Base-by-base conservation (phyloP, 2,797 vertebrate genomes). In the Neoniphon sammara region DNA sequence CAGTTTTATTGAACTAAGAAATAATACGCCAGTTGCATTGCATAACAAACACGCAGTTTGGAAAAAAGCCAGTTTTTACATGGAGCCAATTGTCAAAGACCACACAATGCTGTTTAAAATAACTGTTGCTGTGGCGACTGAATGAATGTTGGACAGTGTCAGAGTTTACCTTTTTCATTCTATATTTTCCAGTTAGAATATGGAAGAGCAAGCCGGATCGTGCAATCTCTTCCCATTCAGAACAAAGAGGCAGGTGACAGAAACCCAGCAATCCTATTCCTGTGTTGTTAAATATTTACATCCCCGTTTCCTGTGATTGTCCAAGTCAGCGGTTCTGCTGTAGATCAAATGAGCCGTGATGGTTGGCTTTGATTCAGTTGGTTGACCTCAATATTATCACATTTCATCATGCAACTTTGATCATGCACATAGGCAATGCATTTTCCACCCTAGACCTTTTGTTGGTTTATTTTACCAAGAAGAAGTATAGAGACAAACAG, bases 201-300 rank as follows among this genome's bases (percentile, higher is more conserved):
- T 39, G 11, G 36, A 39, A 12, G 11, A 39, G 10, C 36, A 39
- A 39, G 36, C 36, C 36, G 36, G 36, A 57, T 30, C 25, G 14
- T 25, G 5, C 7, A 30, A 14, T 15, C 53, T 34, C 42, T 44
- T 44, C 2, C 14, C 14, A 11, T 44, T 15, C 3, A 49, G 27
- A 70, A 50, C 47, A 52, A 42, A 14, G 31, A 34, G n/a, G 59
- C 9, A 14, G n/a, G 20, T 1, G 39, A 30, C 20, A 59, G 55
- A 57, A 70, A 17, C n/a, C 21, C 14, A 42, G 8, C 8, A 12
- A 11, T 53, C 7, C 50, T 53, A 11, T 20, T 20, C n/a, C 7
- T 20, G 18, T 20, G 39, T 39, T n/a, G 46, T 21, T n/a, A 31
- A 44, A 55, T 68, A 68, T 57, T 56, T 57, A 46, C 34, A n/a